phyloP scores from a whole-genome alignment of 2,888 invertebrate genomes.

The Nasonovia ribisnigri region DNA sequence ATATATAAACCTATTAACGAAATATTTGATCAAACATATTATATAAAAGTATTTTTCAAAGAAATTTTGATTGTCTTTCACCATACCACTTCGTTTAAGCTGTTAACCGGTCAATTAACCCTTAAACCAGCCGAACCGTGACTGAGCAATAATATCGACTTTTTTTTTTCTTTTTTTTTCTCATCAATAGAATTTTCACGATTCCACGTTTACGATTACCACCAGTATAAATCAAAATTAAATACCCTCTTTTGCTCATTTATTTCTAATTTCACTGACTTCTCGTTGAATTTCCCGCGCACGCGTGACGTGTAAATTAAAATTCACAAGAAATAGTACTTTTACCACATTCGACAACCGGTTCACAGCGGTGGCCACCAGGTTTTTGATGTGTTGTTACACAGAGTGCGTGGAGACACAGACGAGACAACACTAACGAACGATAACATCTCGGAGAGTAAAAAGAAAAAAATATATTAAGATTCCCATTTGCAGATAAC shows the following conservation, averaged over 20 bases:
- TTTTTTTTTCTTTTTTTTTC: background rate
- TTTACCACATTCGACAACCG: slow-evolving; percentile 43
- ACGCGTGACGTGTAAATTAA: slow-evolving; percentile 29
- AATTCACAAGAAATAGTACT: slow-evolving; percentile 11
- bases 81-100: background rate
- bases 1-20: background rate
- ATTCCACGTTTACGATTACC: background rate
- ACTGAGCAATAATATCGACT: background rate
- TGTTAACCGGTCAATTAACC: slow-evolving; percentile 53
- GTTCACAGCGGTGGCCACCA: slow-evolving; percentile 41
- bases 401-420: slow-evolving; percentile 3
- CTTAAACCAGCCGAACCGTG: background rate
- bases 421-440: slow-evolving; percentile 38
- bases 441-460: slow-evolving; percentile 49
- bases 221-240: background rate
- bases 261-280: background rate
- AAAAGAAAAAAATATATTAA: slow-evolving; percentile 37
- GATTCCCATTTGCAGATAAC: slow-evolving; percentile 27
- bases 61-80: background rate
- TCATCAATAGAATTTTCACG: background rate
- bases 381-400: background rate
- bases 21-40: background rate
- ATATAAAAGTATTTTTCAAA: background rate
- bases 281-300: slow-evolving; percentile 32
- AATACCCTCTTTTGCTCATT: slow-evolving; percentile 19